These are phyloP conservation scores for Leucophenga montana DNA, from an alignment of 2,888 invertebrate species.

Conservation along the genomic window DNA sequence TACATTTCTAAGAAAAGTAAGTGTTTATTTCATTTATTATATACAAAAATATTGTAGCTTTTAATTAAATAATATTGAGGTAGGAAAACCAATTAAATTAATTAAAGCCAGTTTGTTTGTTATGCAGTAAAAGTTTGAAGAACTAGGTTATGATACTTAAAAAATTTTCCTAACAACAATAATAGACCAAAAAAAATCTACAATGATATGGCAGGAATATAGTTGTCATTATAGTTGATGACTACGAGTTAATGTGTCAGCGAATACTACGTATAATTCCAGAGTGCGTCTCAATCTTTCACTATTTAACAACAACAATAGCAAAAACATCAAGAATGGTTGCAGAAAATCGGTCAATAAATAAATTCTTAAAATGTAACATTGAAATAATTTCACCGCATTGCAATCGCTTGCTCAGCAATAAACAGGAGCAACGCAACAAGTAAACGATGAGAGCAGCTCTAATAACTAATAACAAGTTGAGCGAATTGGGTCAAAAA, in stretches of 20 bases:
- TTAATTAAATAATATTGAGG: too few relatives aligned
- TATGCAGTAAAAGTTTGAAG: too few relatives aligned
- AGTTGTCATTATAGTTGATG: too few relatives aligned
- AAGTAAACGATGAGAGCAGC: background rate
- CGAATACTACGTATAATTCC: background rate
- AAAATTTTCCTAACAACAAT: too few relatives aligned
- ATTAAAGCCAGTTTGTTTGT: too few relatives aligned
- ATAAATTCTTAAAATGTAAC: constrained; percentile 58
- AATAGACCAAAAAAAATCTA: too few relatives aligned
- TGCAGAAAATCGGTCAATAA: constrained; percentile 61
- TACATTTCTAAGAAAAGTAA: constrained; percentile 6
- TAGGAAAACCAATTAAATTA: too few relatives aligned
- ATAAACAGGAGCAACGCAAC: background rate
- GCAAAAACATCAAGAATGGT: constrained; percentile 36
- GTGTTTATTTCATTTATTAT: background rate
- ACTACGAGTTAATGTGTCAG: too few relatives aligned
- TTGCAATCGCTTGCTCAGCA: background rate
- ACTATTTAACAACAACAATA: too few relatives aligned
- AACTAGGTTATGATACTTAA: too few relatives aligned
- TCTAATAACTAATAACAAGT: background rate
- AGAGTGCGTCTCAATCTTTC: background rate
- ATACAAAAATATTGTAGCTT: too few relatives aligned
- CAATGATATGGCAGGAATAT: too few relatives aligned
- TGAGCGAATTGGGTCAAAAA: constrained; percentile 14
- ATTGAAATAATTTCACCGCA: constrained; percentile 39